A percentile compares a stretch with the other conserved stretches of the same genome.
Conservation (phyloP, 2,797 vertebrate genomes). For the Carapus acus region DNA sequence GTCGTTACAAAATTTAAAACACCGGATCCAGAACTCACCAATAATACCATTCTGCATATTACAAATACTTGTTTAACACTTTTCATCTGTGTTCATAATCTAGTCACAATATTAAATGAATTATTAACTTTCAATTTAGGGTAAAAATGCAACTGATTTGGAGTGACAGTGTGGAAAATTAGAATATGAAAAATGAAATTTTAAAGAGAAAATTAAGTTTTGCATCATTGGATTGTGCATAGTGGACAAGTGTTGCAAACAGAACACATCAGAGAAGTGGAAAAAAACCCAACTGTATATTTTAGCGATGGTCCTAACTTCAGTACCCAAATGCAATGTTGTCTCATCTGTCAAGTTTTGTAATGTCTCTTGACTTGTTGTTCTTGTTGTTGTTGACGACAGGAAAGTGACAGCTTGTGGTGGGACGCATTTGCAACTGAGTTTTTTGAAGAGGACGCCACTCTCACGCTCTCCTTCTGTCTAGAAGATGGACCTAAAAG, state of each 20-base stretch:
- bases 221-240: too few species aligned
- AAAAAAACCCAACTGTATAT: too few species aligned
- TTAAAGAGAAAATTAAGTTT: too few species aligned
- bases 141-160: constrained; percentile 30
- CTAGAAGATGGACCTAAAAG: constrained; percentile 99
- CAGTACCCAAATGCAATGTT: background rate
- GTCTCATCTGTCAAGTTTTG: background rate
- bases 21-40: too few species aligned
- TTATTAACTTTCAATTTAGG: constrained; percentile 53
- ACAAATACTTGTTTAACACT: background rate
- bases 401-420: constrained; percentile 99
- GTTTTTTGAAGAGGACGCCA: constrained; percentile 99
- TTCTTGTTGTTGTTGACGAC: too few species aligned
- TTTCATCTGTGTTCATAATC: constrained; percentile 32
- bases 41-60: constrained; percentile 23
- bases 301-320: background rate
- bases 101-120: constrained; percentile 46
- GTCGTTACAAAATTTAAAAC: too few species aligned
- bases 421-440: constrained; percentile 98
- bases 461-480: constrained; percentile 98
- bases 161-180: constrained; percentile 19
- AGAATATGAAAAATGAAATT: too few species aligned
- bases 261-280: too few species aligned
- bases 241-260: too few species aligned
- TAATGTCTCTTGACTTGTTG: constrained; percentile 27